Conservation (phyloP, 1,140 invertebrate species). For the Drosophila arizonae region DNA sequence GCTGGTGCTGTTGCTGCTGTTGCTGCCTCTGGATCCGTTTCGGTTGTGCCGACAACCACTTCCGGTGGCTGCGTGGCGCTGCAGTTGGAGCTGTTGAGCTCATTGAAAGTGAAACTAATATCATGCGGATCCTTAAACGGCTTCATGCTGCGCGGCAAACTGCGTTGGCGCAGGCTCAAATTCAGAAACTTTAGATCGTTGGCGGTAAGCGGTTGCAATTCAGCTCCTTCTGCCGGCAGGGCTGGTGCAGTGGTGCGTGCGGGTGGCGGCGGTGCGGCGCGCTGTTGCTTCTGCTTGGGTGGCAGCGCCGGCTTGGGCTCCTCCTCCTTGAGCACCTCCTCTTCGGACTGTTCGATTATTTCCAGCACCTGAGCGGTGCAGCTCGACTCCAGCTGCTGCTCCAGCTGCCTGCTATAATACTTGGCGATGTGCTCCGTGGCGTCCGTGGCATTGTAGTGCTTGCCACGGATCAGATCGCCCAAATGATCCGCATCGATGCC, state of each 20-base stretch:
- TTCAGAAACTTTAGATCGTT: constrained; percentile 80
- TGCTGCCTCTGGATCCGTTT: constrained; percentile 30
- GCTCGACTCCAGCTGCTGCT: constrained; percentile 13
- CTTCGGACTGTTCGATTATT: constrained; percentile 69
- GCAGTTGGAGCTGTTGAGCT: constrained; percentile 43
- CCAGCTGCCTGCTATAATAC: constrained; percentile 56
- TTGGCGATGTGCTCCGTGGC: constrained; percentile 64
- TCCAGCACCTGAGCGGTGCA: constrained; percentile 62
- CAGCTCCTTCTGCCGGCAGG: constrained; percentile 4
- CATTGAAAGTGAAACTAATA: constrained; percentile 82
- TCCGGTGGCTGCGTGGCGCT: constrained; percentile 25
- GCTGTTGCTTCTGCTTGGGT: constrained; percentile 69
- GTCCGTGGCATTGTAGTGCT: constrained; percentile 60
- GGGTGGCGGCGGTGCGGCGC: constrained; percentile 56
- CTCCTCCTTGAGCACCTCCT: constrained; percentile 39
- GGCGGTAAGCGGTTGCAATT: constrained; percentile 68
- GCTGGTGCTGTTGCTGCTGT: constrained; percentile 16
- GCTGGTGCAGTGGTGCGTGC: constrained; percentile 17
- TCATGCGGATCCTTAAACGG: constrained; percentile 81
- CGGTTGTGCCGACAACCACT: constrained; percentile 34
- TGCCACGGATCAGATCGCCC: constrained; percentile 70
- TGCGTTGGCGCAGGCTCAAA: constrained; percentile 77
- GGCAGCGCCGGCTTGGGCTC: constrained; percentile 68
- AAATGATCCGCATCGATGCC: constrained; percentile 80
- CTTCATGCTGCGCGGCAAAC: constrained; percentile 77